Conservation (phyloP, 2,797 vertebrate species). For the Eospalax fontanierii region DNA sequence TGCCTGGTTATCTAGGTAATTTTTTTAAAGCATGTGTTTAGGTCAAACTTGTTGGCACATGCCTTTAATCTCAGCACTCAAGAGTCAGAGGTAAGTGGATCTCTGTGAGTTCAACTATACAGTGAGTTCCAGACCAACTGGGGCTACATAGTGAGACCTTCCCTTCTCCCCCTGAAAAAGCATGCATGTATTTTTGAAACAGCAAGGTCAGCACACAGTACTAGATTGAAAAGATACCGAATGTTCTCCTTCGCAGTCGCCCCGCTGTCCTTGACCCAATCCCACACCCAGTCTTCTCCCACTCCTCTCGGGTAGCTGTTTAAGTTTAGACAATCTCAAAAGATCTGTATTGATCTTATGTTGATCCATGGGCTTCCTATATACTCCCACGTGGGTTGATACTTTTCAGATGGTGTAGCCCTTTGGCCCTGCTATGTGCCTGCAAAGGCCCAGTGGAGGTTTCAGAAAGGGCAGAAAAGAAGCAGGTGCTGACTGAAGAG, state of each 20-base stretch:
- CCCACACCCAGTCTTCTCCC: background rate
- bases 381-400: background rate
- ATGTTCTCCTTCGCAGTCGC: background rate
- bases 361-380: background rate
- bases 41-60: too few relatives aligned
- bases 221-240: background rate
- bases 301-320: background rate
- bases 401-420: background rate
- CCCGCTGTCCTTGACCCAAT: background rate
- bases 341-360: background rate
- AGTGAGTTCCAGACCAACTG: too few relatives aligned
- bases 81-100: too few relatives aligned
- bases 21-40: background rate
- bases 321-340: background rate
- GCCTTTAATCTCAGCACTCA: too few relatives aligned
- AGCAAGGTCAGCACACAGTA: background rate
- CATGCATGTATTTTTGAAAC: constrained; percentile 32
- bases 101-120: too few relatives aligned
- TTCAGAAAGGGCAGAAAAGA: background rate
- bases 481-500: background rate
- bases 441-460: background rate
- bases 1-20: background rate
- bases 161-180: background rate
- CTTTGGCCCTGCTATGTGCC: background rate
- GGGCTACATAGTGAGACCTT: too few relatives aligned